Evolutionary conservation across 2,113 vertebrate species (phyloP).

Genomic region (Zosterops pallidus): DNA sequence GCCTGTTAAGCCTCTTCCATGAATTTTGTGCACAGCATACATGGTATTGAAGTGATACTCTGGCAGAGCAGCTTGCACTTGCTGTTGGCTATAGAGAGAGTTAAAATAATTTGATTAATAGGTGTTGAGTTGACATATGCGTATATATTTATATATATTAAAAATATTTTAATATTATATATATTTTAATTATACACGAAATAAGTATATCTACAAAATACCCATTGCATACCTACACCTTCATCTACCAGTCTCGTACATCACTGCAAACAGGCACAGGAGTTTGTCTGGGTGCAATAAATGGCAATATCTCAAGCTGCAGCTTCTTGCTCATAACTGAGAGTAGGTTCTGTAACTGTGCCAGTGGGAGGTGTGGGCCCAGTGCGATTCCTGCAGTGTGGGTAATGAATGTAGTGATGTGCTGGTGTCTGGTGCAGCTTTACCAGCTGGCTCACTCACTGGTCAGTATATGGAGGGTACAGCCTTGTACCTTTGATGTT

Average conservation of each 20-base stretch:
- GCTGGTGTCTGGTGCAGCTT: no score
- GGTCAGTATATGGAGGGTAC: no score
- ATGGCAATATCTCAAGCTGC: background rate
- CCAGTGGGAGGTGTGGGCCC: background rate
- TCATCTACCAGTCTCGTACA: background rate
- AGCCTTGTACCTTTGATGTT: no score
- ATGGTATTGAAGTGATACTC: background rate
- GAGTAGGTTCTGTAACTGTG: background rate
- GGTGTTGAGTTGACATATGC: background rate
- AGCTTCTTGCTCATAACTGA: background rate
- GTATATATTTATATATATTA: background rate
- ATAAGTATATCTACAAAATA: background rate
- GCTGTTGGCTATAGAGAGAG: background rate
- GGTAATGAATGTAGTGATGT: background rate
- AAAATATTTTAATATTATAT: background rate
- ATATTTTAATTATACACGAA: background rate
- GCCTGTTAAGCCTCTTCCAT: background rate
- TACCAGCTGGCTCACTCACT: no score
- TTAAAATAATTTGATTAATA: background rate
- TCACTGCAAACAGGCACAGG: background rate
- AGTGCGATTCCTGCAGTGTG: background rate
- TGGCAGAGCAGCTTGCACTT: background rate
- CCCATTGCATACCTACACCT: background rate
- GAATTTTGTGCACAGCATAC: background rate
- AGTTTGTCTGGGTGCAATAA: background rate